Base-by-base conservation (phyloP, 1,140 invertebrate species). In the Mercenaria mercenaria region DNA sequence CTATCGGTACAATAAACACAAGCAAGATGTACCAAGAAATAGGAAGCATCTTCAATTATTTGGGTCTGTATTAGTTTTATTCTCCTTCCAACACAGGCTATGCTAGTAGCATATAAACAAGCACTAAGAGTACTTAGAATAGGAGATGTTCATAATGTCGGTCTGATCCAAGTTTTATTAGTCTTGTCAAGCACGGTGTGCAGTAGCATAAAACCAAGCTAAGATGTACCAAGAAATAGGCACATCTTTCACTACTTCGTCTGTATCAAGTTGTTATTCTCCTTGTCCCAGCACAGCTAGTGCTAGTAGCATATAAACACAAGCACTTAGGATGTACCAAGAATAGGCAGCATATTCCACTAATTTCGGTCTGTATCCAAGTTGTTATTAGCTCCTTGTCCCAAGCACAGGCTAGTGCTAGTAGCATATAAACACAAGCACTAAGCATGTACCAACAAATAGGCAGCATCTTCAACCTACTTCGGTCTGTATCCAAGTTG, bases 391-490 rank as follows among this genome's bases (percentile, higher is more conserved):
- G 69, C 41, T n/a, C 69, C 37, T 74, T 11, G 37, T 13, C 23
- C 69, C 69, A 74, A 74, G 69, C 69, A 74, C 69, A 74, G 41
- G 39, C 69, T 74, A 74, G 69, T 74, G 69, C 69, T 74, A 74
- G 69, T 74, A 20, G 64, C 20, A 69, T 69, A 69, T 69, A 10
- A 10, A 69, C n/a, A 69, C 64, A 69, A 69, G 29, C 64, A 69
- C 64, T 32, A 69, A 69, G 52, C 64, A 69, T 34, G 64, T 69
- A 69, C 64, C 64, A 69, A 69, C 11, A 69, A 69, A 69, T 69
- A 37, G 29, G 64, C 11, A 69, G 32, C 26, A 47, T 3, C 67
- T 23, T 56, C 34, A 56, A n/a, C n/a, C 37, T 37, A n/a, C 23
- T 18, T 23, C 34, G 4, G 67, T 39, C 3, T 72, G 10, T 72